Evolutionary conservation across 1,140 invertebrate species (phyloP).

Genomic region (Drosophila triauraria): DNA sequence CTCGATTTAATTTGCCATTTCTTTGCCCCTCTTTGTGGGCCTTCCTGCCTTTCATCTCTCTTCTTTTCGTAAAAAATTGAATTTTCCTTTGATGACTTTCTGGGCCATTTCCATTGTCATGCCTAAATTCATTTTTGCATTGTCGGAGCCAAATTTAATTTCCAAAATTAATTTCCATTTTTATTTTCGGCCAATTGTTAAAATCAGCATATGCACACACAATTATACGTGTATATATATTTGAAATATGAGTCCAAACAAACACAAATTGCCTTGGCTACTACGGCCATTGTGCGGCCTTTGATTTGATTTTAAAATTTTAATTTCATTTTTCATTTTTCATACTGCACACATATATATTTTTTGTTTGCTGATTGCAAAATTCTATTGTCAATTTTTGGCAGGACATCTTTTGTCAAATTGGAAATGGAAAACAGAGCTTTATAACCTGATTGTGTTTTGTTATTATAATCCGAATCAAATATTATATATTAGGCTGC

Average conservation of each 20-base stretch:
- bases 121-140: conserved; percentile 66
- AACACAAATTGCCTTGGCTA: conserved; percentile 15
- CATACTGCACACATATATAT: background rate
- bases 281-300: conserved; percentile 3
- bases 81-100: conserved; percentile 76
- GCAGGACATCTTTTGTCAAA: conserved; percentile 10
- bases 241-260: conserved; percentile 9
- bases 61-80: conserved; percentile 51
- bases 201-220: conserved; percentile 4
- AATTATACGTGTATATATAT: conserved; percentile 10
- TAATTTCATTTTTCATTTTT: conserved; percentile 22
- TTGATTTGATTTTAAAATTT: conserved; percentile 43
- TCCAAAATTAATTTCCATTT: conserved; percentile 45
- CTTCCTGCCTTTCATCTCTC: conserved; percentile 2
- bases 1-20: conserved; percentile 79
- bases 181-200: conserved; percentile 41
- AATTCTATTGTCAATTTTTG: conserved; percentile 7
- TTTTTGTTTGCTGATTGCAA: conserved; percentile 16
- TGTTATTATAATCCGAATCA: background rate
- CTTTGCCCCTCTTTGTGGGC: conserved; percentile 8
- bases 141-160: conserved; percentile 34
- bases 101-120: conserved; percentile 19
- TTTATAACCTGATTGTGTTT: background rate
- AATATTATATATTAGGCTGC: background rate
- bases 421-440: background rate